Evolutionary conservation across 92 coral and sea anemone genomes (phyloP), one percentile per base, ranked within the genome.

Genomic region (Porites lobata): DNA sequence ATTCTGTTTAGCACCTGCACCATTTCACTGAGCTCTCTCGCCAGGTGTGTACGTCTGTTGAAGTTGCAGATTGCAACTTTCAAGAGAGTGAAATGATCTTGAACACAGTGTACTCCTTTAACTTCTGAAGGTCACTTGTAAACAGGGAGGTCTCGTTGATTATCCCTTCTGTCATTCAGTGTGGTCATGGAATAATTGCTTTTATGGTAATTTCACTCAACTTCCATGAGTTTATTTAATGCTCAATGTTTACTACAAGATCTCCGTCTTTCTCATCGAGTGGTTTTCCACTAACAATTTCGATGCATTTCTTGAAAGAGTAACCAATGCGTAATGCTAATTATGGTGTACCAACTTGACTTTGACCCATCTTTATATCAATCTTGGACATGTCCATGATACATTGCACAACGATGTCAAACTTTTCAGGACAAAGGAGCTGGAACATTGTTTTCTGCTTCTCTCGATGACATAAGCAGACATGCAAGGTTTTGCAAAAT

Each of bases 221-320:
- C 72, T 38, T 85, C 89, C 79, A 84, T 67, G 2, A 85, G 81
- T 62, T 90, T 85, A 71, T 84, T 86, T 10, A 84, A 79, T 85
- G 57, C 69, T 79, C 84, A 53, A 69, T 75, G 22, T 90, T 76
- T 50, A 85, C 79, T 0, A 90, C 79, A 0, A 65, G 14, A 19
- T 50, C 72, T 52, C 58, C 72, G 56, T 85, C 73, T 64, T 90
- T 90, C 69, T 79, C 75, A 5, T 79, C 80, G 19, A 85, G 87
- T n/a, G 93, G 90, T 74, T 79, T 65, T 52, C 93, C 93, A 8
- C 90, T n/a, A 74, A 85, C 67, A 15, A 83, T 51, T 4, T 22
- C 20, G 32, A 77, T 69, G 32, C 89, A 89, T 69, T 89, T 83
- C 63, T 89, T 84, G 13, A 83, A 43, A 7, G 87, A 62, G 59